Conservation (phyloP, 2,797 vertebrate genomes). For the Eulemur mongoz region DNA sequence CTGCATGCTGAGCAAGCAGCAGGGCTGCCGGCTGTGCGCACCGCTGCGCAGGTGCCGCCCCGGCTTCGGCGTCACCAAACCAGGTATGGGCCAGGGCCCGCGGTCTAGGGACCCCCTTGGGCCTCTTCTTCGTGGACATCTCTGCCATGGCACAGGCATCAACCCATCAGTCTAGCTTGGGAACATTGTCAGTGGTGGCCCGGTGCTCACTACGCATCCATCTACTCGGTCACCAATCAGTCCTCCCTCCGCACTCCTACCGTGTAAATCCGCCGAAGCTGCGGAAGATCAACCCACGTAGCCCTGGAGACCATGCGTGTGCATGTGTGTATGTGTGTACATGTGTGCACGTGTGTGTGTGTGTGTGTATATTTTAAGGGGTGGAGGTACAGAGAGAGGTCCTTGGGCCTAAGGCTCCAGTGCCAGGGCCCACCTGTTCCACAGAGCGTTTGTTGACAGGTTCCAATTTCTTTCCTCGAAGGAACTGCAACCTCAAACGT, state of each 20-base stretch:
- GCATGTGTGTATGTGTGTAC: too few species aligned
- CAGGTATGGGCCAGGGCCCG: slow-evolving; percentile 65
- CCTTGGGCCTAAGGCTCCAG: not conserved
- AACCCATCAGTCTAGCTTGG: not conserved
- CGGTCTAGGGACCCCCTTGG: not conserved
- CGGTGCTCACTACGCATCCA: fast-evolving
- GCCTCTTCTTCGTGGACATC: not conserved
- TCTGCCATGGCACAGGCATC: too few species aligned
- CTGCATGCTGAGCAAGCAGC: not conserved
- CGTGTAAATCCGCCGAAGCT: not conserved
- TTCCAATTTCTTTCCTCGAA: slow-evolving; percentile 57
- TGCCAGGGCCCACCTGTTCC: not conserved
- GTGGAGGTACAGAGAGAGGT: not conserved
- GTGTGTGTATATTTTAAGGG: not conserved
- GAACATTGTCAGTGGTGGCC: not conserved
- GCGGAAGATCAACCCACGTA: not conserved
- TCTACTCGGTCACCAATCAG: fast-evolving
- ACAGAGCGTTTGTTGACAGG: not conserved
- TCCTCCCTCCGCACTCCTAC: not conserved
- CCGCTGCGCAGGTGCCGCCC: slow-evolving; percentile 63
- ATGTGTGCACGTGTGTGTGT: fast-evolving
- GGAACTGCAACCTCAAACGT: slow-evolving; percentile 74
- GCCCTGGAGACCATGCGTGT: not conserved
- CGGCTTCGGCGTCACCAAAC: slow-evolving; percentile 71
- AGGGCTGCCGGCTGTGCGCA: slow-evolving; percentile 68